Evolutionary conservation across 2,113 vertebrate genomes (phyloP), one percentile per base, ranked within the genome.

Genomic region (Leptobrachium ailaonicum): DNA sequence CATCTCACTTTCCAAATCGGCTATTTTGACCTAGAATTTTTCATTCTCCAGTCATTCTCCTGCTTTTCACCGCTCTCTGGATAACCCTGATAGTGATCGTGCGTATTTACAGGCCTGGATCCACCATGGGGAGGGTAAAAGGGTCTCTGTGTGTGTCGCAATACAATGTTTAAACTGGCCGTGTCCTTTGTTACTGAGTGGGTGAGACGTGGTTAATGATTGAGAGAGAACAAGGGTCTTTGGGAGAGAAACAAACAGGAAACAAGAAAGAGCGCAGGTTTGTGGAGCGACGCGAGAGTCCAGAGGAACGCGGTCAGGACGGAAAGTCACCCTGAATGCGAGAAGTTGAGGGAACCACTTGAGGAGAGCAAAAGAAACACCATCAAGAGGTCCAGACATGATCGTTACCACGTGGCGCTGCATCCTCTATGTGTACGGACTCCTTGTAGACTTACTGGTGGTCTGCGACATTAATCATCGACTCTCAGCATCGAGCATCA

Each of bases 161-260:
- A 64, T 64, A 10, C 14, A 40, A 56, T 73, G 11, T 80, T 67
- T 60, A 40, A 67, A 73, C 71, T 80, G 62, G 53, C 62, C 45
- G 14, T 20, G 45, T n/a, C 7, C 47, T 63, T 43, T 13, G 14
- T 32, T 45, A 32, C 2, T 44, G n/a, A 40, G 20, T 58, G 41
- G 32, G 70, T 40, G 70, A 66, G 62, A 54, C 45, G 20, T n/a
- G 7, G 79, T 81, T 81, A 81, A 81, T 81, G n/a, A 81, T 81
- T 81, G 60, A 44, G 63, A 80, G 50, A 80, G 78, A 73, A 68
- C 78, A 80, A 80, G 78, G 78, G 78, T 80, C 63, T 74, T 32
- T 7, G 71, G 56, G 66, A 69, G 72, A 42, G 68, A 62, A 32
- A 32, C 20, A 32, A 32, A 32, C 1, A 32, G 3, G 71, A 81